These are phyloP conservation scores for Amblyjoppa fuscipennis DNA, from an alignment of 2,888 invertebrate genomes.

Conservation along the genomic window DNA sequence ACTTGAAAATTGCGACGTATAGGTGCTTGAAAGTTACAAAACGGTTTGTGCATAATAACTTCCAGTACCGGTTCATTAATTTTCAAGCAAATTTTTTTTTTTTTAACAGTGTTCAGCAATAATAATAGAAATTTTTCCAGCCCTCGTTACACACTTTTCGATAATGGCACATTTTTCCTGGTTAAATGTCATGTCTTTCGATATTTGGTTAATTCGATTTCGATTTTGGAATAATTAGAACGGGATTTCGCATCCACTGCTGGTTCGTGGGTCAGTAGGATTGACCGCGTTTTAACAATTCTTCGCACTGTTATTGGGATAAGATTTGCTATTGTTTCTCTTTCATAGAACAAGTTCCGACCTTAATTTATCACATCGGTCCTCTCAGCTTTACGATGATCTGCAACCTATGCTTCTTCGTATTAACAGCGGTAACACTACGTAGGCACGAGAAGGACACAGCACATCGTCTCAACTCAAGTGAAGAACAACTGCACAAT, in stretches of 20 bases:
- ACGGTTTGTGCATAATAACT: too few relatives aligned
- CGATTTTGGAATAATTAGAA: slow-evolving; percentile 87
- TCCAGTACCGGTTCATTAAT: too few relatives aligned
- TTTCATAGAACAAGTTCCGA: slow-evolving; percentile 86
- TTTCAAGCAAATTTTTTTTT: too few relatives aligned
- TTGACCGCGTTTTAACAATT: neutral
- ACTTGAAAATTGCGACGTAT: too few relatives aligned
- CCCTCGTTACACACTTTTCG: neutral
- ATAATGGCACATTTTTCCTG: neutral
- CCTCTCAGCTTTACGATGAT: slow-evolving; percentile 89
- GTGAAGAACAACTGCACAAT: slow-evolving; percentile 86
- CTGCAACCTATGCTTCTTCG: slow-evolving; percentile 89
- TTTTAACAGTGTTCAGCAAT: neutral
- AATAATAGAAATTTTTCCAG: neutral
- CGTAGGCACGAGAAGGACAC: slow-evolving; percentile 89
- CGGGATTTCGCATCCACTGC: slow-evolving; percentile 87
- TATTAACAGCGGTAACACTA: slow-evolving; percentile 89
- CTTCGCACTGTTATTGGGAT: neutral
- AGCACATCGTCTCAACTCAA: slow-evolving; percentile 87
- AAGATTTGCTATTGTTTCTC: neutral
- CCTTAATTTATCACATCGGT: slow-evolving; percentile 89
- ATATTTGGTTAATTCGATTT: too few relatives aligned
- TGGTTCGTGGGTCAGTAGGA: slow-evolving; percentile 87
- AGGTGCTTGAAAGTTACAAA: too few relatives aligned
- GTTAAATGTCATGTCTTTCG: slow-evolving; percentile 24